Evolutionary conservation across 2,113 vertebrate species (phyloP), one percentile per base, ranked within the genome.

Genomic region (Tauraco erythrolophus): DNA sequence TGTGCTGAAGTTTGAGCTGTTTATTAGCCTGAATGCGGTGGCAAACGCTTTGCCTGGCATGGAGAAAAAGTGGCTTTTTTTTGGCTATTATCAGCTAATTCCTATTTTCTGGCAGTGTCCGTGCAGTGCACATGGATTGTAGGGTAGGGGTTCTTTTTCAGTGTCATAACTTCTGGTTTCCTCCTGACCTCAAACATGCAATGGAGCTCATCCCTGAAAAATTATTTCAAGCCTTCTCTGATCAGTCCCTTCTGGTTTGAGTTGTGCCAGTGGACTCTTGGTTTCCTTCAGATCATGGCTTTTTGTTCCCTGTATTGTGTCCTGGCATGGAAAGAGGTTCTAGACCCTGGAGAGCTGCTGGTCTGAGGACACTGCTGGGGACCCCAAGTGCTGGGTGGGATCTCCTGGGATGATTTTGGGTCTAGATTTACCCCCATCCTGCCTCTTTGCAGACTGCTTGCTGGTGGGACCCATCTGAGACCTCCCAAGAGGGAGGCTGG

Each of bases 51-150:
- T 62, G 45, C 68, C 71, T 84, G 64, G 45, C 25, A 9, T 4
- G 12, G 41, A 58, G 43, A 22, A 84, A 65, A 90, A 45, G 57
- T 4, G 62, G 15, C 14, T 69, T 80, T 89, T 62, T 1, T 17
- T 5, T 5, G 68, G 23, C 46, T 84, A 11, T 65, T 53, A 23
- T 24, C 30, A 43, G 41, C 28, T 74, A 46, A 46, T 70, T 84
- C 53, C 39, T 46, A 2, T 62, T 60, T 90, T 50, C 11, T 7
- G 58, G 41, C 37, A 0, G 1, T 1, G 35, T 18, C 68, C 4
- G 0, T 43, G 33, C 39, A n/a, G 43, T 21, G 12, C 12, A 6
- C 1, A 0, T n/a, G 28, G 37, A 14, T 21, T 60, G 28, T 31
- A 45, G 69, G 58, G 16, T 30, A 6, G 50, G 33, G 6, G 4